Conservation (phyloP, 2,888 invertebrate species). For the Idaea straminata region DNA sequence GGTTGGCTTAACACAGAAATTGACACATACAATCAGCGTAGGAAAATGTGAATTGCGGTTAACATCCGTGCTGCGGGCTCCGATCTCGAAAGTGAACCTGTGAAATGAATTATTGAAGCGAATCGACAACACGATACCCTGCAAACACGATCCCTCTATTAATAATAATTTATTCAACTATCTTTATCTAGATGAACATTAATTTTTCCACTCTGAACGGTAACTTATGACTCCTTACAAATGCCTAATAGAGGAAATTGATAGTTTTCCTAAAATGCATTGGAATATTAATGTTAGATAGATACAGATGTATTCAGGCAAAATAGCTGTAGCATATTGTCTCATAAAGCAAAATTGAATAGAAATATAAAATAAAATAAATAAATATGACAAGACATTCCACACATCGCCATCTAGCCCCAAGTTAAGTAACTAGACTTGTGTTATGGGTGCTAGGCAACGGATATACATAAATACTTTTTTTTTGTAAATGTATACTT, state of each 20-base stretch:
- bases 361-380: too few species aligned
- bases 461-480: too few species aligned
- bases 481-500: too few species aligned
- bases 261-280: not conserved
- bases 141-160: slow-evolving; percentile 52
- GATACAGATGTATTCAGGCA: too few species aligned
- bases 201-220: slow-evolving; percentile 25
- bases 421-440: too few species aligned
- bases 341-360: too few species aligned
- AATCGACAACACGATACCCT: slow-evolving; percentile 61
- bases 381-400: too few species aligned
- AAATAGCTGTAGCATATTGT: too few species aligned
- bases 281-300: not conserved
- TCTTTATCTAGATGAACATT: slow-evolving; percentile 30
- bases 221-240: slow-evolving; percentile 13
- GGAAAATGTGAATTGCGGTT: slow-evolving; percentile 62
- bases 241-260: slow-evolving; percentile 21
- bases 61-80: slow-evolving; percentile 56
- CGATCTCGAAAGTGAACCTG: slow-evolving; percentile 73
- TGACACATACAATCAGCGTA: slow-evolving; percentile 45
- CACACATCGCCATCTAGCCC: too few species aligned
- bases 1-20: slow-evolving; percentile 32
- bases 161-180: slow-evolving; percentile 38
- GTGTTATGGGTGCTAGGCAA: too few species aligned
- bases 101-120: slow-evolving; percentile 74